A percentile compares a stretch with the other conserved stretches of the same genome.
Conservation (phyloP, 2,888 invertebrate species). For the Exephanes ischioxanthus region DNA sequence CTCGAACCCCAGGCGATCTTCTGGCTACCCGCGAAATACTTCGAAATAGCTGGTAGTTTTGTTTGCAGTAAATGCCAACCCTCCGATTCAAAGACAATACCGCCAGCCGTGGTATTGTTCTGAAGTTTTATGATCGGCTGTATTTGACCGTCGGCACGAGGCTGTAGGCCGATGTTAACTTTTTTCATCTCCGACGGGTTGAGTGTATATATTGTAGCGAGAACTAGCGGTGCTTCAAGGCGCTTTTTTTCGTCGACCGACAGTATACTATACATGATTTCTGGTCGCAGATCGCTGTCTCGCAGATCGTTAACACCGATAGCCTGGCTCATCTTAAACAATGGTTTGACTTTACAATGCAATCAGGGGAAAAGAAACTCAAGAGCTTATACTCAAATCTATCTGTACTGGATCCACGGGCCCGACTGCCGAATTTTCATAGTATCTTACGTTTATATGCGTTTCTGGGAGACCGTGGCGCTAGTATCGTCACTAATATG, state of each 20-base stretch:
- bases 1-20: no score
- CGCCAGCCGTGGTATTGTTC: conserved; percentile 1
- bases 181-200: conserved; percentile 6
- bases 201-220: conserved; percentile 13
- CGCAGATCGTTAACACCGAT: background rate
- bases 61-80: no score
- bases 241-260: conserved; percentile 10
- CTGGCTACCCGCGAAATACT: no score
- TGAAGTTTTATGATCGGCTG: background rate
- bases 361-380: background rate
- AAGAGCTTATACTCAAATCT: background rate
- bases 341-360: background rate
- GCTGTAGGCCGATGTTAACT: background rate
- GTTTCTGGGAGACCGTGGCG: no score
- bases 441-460: background rate
- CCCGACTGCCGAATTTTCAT: background rate
- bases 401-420: background rate
- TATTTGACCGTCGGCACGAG: background rate
- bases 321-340: no score
- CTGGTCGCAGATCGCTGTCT: background rate
- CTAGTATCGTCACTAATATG: background rate
- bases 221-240: background rate
- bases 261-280: background rate
- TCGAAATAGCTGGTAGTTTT: no score
- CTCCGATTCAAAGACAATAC: no score